Evolutionary conservation across 2,797 vertebrate genomes (phyloP), one percentile per base, ranked within the genome.

Genomic region (Amblyopsis hoosieri): DNA sequence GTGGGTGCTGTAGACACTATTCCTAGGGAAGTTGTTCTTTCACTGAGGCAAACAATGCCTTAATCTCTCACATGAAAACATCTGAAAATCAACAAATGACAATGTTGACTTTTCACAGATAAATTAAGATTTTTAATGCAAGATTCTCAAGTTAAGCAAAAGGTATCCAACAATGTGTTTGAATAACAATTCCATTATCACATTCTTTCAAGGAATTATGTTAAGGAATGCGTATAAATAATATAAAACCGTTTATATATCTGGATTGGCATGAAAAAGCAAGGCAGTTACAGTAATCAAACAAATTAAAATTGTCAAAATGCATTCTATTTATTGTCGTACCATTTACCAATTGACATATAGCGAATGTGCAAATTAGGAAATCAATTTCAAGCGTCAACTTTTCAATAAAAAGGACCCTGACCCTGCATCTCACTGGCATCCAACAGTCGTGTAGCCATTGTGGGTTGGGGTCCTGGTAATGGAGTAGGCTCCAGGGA

Each of bases 121-220:
- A 85, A 69, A 74, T 84, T 82, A n/a, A 29, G 42, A 85, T 79
- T 91, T 48, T 90, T 90, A 90, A 87, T 89, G 75, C 73, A 87
- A 74, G 71, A 85, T 63, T 80, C 54, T 84, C 64, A 84, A 81
- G 45, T 69, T 79, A 86, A 87, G 86, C 81, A 83, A 76, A 85
- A 80, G 76, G 68, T 74, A 82, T 80, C 19, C 1, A 74, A 85
- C 64, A 70, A 74, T 53, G 82, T 54, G 77, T 81, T 81, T 64
- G 59, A 66, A 79, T 87, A 80, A 37, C 72, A 76, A n/a, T 60
- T 57, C 67, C 66, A 80, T 77, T 58, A 75, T 60, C 67, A 58
- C n/a, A 57, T 62, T 31, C 76, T 62, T 71, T 57, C 66, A 42
- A 42, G 37, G 37, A 42, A 42, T 42, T 42, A 48, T 48, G 12